These are phyloP conservation scores for Amia ocellicauda DNA, from an alignment of 2,113 vertebrate genomes.

Conservation along the genomic window DNA sequence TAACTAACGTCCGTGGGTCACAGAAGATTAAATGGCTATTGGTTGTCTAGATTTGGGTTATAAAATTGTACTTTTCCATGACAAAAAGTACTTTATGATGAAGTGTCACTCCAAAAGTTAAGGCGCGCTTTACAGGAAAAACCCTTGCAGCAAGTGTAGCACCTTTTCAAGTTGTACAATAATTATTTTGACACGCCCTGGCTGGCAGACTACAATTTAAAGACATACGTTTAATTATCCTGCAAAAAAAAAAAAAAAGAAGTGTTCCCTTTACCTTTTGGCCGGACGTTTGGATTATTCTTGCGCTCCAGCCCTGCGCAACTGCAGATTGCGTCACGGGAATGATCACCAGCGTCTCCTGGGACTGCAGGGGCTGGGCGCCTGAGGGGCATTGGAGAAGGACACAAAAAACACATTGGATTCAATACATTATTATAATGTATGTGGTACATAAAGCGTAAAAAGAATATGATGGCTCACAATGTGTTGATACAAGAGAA, in stretches of 20 bases:
- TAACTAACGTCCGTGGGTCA: too few relatives aligned
- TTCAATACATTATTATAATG: neutral
- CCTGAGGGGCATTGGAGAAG: constrained; percentile 31
- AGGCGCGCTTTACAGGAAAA: too few relatives aligned
- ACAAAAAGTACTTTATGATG: too few relatives aligned
- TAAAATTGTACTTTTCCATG: too few relatives aligned
- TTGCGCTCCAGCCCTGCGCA: constrained; percentile 31
- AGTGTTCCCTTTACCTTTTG: too few relatives aligned
- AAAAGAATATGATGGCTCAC: neutral
- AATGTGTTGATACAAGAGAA: neutral
- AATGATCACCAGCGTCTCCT: constrained; percentile 29
- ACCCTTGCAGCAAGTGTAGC: too few relatives aligned
- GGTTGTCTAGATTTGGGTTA: constrained; percentile 5
- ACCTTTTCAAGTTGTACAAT: too few relatives aligned
- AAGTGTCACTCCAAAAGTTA: too few relatives aligned
- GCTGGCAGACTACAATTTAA: too few relatives aligned
- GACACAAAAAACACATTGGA: neutral
- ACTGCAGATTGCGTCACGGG: neutral
- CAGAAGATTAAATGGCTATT: neutral
- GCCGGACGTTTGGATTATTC: neutral
- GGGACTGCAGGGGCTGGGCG: constrained; percentile 19
- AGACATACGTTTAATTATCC: too few relatives aligned
- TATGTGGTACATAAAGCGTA: neutral
- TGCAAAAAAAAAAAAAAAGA: too few relatives aligned
- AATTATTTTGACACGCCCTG: too few relatives aligned